Conservation (phyloP, 2,797 vertebrate species). For the Anomalospiza imberbis region DNA sequence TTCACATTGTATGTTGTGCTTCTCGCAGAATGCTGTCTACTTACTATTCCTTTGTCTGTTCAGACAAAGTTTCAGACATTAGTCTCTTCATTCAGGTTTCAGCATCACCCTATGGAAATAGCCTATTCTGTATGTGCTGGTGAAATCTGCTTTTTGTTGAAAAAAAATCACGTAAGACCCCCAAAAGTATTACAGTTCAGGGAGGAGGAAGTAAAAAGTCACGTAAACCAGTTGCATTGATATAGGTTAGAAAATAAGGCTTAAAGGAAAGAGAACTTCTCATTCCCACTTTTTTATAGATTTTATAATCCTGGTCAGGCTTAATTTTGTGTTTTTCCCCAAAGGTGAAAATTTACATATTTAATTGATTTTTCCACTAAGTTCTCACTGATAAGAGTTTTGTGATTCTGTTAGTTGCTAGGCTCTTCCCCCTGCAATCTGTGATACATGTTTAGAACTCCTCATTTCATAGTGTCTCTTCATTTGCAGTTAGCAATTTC, state of each 20-base stretch:
- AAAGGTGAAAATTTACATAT: not conserved
- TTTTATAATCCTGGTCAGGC: not conserved
- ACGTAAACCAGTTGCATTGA: not conserved
- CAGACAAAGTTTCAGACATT: not conserved
- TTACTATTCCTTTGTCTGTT: not conserved
- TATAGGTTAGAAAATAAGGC: not conserved
- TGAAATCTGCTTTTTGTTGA: not conserved
- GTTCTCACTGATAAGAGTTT: not conserved
- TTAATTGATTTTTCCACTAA: conserved; percentile 4
- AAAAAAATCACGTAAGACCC: rapidly evolving
- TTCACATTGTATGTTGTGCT: rapidly evolving
- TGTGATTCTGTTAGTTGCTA: not conserved
- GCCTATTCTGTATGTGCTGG: not conserved
- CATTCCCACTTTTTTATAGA: not conserved
- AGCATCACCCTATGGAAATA: not conserved
- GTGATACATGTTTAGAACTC: not conserved
- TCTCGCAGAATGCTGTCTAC: not conserved
- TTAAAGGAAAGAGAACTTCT: not conserved
- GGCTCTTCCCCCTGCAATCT: not conserved
- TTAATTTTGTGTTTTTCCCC: not conserved
- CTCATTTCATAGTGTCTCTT: not conserved
- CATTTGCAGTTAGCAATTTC: not conserved
- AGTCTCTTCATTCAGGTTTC: not conserved
- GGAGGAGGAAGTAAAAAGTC: not conserved
- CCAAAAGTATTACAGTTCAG: not conserved